Evolutionary conservation across 2,113 vertebrate species (phyloP).

Genomic region (Grammomys surdaster): DNA sequence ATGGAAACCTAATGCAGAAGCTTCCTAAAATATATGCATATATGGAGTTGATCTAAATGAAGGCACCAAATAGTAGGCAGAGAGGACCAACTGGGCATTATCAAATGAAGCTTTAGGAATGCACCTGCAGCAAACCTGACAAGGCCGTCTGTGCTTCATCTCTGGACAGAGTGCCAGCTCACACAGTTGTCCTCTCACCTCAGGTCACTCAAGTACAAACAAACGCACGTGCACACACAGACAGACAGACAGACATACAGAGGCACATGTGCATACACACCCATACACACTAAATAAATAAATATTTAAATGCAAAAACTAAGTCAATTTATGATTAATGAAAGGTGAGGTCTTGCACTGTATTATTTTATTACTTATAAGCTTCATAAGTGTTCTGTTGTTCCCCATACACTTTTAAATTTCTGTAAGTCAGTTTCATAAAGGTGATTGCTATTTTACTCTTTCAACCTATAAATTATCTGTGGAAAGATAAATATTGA

Average conservation of each 20-base stretch:
- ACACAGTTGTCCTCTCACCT: neutral
- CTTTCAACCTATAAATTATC: neutral
- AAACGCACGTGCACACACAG: neutral
- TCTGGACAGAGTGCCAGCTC: neutral
- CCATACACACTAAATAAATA: neutral
- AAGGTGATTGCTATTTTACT: slow-evolving; percentile 54
- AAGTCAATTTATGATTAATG: neutral
- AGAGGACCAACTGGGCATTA: too few species aligned
- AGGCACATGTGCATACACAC: neutral
- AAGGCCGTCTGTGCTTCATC: neutral
- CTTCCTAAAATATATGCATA: too few species aligned
- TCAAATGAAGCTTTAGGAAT: neutral
- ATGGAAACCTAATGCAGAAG: too few species aligned
- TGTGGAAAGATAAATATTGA: neutral
- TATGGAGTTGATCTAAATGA: too few species aligned
- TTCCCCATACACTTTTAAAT: neutral
- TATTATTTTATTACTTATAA: neutral
- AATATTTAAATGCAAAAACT: neutral
- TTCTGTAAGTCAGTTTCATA: neutral
- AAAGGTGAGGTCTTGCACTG: neutral
- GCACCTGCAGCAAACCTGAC: too few species aligned
- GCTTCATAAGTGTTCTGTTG: neutral
- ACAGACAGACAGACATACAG: neutral
- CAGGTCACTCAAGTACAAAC: neutral
- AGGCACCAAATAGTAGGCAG: too few species aligned